phyloP scores from a whole-genome alignment of 2,113 vertebrate species.

The Eidolon helvum region DNA sequence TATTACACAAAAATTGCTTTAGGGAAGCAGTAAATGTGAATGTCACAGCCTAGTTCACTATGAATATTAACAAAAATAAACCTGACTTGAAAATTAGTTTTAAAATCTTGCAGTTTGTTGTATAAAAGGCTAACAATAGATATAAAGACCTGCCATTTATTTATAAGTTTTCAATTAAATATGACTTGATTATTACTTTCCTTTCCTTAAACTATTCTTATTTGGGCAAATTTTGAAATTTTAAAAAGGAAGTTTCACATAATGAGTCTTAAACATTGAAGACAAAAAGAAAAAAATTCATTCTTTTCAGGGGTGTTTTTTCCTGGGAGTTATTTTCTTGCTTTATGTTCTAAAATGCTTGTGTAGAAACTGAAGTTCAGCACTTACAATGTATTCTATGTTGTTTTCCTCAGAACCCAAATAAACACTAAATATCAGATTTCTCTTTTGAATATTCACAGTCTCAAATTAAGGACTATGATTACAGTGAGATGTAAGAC shows the following conservation, averaged over 20 bases:
- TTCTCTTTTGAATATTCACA: neutral
- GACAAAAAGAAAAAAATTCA: neutral
- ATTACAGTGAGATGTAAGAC: neutral
- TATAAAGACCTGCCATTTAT: neutral
- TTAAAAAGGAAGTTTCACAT: neutral
- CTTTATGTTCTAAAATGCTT: neutral
- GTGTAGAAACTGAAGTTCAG: neutral
- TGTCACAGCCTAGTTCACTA: neutral
- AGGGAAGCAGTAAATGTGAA: neutral
- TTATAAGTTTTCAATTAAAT: neutral
- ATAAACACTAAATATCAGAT: neutral
- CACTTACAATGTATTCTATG: neutral
- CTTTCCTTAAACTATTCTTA: neutral
- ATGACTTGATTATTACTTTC: neutral
- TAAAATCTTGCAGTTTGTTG: neutral
- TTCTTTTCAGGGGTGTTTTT: neutral
- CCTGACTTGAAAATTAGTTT: neutral
- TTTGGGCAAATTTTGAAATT: neutral
- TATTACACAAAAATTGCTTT: neutral
- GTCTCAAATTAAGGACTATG: neutral
- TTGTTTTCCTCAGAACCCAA: neutral
- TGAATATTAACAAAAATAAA: neutral
- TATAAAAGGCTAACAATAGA: neutral
- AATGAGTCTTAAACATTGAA: neutral
- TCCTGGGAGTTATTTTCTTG: neutral